A percentile compares a stretch with the other conserved stretches of the same genome.
Conservation (phyloP, 2,797 vertebrate genomes). For the Rhynchotus rufescens region DNA sequence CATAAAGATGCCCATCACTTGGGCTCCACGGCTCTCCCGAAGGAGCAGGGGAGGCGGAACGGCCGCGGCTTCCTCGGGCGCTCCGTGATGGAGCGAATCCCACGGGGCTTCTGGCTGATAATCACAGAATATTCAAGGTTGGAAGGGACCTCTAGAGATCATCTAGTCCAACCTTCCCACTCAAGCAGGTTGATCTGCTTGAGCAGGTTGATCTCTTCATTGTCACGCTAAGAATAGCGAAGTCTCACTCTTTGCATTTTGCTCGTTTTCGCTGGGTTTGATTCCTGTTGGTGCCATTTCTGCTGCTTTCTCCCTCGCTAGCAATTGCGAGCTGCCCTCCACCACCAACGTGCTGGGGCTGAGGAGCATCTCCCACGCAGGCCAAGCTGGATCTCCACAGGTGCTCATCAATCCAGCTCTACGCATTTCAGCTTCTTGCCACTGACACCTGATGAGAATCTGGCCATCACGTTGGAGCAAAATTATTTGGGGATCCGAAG, state of each 20-base stretch:
- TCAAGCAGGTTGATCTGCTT: too few relatives aligned
- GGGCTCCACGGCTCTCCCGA: neutral
- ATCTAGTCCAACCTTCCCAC: too few relatives aligned
- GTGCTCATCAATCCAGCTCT: rapidly evolving
- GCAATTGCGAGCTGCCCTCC: rapidly evolving
- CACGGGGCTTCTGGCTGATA: neutral
- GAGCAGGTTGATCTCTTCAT: neutral
- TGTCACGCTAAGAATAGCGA: rapidly evolving
- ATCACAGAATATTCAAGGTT: neutral
- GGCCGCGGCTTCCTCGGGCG: rapidly evolving
- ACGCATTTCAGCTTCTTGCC: neutral
- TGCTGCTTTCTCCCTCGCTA: neutral
- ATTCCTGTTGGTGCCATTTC: rapidly evolving
- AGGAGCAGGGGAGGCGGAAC: neutral
- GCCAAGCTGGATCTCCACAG: too few relatives aligned
- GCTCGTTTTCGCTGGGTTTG: rapidly evolving
- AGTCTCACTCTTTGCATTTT: neutral
- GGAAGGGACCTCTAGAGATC: too few relatives aligned
- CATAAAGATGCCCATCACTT: rapidly evolving
- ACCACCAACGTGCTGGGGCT: rapidly evolving
- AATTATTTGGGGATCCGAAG: neutral
- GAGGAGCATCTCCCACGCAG: neutral
- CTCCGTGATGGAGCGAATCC: rapidly evolving
- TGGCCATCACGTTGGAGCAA: rapidly evolving
- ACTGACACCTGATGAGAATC: rapidly evolving